phyloP scores from a whole-genome alignment of 1,140 invertebrate species.

The Chionoecetes opilio region DNA sequence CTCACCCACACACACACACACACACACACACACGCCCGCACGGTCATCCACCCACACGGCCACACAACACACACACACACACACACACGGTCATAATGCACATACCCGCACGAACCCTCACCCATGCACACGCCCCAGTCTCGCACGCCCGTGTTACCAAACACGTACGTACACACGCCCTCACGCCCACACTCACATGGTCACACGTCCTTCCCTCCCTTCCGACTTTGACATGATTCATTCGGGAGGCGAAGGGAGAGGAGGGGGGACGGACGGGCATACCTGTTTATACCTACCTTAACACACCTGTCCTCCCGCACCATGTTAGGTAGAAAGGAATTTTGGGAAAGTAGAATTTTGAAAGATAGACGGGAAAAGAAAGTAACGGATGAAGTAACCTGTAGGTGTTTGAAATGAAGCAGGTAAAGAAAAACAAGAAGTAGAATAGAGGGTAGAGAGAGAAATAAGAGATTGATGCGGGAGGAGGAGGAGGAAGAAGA shows the following conservation, averaged over 20 bases:
- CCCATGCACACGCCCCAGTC: not conserved
- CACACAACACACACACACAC: not conserved
- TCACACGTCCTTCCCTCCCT: not conserved
- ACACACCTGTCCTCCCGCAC: not conserved
- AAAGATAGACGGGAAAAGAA: not conserved
- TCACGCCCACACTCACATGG: not conserved
- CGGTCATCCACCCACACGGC: not conserved
- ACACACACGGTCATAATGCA: slow-evolving; percentile 8
- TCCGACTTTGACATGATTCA: no score
- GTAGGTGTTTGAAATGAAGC: no score
- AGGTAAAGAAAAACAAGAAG: no score
- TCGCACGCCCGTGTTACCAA: not conserved
- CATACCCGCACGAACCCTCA: not conserved
- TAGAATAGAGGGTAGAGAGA: not conserved
- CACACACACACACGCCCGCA: not conserved
- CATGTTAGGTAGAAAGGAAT: not conserved
- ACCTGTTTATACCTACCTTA: not conserved
- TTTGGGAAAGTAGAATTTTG: not conserved
- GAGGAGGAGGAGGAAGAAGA: not conserved
- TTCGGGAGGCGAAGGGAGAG: not conserved
- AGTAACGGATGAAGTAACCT: not conserved
- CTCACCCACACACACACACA: not conserved
- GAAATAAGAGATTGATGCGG: not conserved
- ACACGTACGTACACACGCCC: not conserved
- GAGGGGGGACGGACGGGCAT: not conserved